phyloP scores from a whole-genome alignment of 2,888 invertebrate species.

The Folsomia manolachei region DNA sequence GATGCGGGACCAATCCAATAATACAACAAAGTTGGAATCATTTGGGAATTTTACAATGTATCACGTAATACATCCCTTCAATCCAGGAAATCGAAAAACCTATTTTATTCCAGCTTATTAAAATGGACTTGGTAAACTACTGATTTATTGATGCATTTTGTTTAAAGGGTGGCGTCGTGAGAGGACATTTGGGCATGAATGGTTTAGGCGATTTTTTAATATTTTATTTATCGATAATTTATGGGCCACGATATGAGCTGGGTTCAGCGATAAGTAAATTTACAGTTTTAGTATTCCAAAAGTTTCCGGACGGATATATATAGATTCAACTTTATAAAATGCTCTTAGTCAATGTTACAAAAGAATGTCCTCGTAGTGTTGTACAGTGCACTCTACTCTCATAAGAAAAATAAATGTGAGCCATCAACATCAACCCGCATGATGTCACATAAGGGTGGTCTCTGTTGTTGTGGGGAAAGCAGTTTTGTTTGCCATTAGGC shows the following conservation, averaged over 20 bases:
- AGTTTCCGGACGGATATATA: not conserved
- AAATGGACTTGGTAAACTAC: not conserved
- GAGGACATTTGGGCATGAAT: no score
- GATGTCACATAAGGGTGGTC: conserved; percentile 13
- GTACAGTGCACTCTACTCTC: not conserved
- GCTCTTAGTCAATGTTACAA: not conserved
- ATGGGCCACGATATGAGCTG: no score
- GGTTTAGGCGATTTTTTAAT: no score
- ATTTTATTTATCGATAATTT: no score
- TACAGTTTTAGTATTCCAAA: no score
- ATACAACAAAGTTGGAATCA: not conserved
- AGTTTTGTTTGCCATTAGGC: conserved; percentile 18
- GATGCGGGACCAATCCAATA: not conserved
- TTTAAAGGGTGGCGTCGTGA: not conserved
- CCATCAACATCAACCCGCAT: conserved; percentile 13
- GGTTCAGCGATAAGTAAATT: not conserved
- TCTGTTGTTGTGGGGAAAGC: not conserved
- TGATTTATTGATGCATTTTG: not conserved
- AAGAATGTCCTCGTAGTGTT: no score
- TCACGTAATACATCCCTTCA: not conserved
- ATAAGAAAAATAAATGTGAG: conserved; percentile 20
- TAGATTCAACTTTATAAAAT: not conserved
- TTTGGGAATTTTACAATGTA: not conserved
- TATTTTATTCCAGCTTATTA: not conserved
- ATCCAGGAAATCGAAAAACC: not conserved